Evolutionary conservation across 2,888 invertebrate species (phyloP).

Genomic region (Philonicus albiceps): DNA sequence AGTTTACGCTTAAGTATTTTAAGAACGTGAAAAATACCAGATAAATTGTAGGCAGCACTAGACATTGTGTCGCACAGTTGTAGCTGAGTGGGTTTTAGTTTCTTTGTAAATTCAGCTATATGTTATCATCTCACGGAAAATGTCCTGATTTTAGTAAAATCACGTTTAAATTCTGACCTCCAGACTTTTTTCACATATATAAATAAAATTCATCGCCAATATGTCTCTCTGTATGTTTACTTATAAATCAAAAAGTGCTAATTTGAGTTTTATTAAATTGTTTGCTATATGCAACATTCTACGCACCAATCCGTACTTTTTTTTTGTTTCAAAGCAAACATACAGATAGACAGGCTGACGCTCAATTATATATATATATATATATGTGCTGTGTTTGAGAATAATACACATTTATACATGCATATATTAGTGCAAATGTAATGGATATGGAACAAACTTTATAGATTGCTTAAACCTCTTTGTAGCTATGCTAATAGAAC

Average conservation of each 20-base stretch:
- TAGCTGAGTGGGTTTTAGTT: too few species aligned
- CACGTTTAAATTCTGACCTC: background rate
- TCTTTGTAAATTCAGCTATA: too few species aligned
- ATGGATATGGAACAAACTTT: background rate
- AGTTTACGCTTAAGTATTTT: too few species aligned
- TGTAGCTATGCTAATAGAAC: background rate
- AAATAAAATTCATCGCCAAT: background rate
- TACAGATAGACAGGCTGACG: background rate
- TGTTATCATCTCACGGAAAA: too few species aligned
- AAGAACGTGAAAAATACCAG: too few species aligned
- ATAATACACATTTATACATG: background rate
- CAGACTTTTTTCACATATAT: background rate
- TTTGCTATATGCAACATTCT: too few species aligned
- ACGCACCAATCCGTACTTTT: too few species aligned
- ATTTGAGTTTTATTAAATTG: background rate
- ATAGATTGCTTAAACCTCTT: background rate
- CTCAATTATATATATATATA: background rate
- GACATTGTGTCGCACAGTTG: too few species aligned
- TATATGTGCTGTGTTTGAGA: background rate
- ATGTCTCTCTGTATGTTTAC: background rate
- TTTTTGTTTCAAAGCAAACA: background rate
- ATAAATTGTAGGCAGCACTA: too few species aligned
- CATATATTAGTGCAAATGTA: background rate
- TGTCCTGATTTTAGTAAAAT: background rate
- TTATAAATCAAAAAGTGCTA: background rate